phyloP scores from a whole-genome alignment of 2,797 vertebrate genomes.

The Xiphorhynchus erythropygius region DNA sequence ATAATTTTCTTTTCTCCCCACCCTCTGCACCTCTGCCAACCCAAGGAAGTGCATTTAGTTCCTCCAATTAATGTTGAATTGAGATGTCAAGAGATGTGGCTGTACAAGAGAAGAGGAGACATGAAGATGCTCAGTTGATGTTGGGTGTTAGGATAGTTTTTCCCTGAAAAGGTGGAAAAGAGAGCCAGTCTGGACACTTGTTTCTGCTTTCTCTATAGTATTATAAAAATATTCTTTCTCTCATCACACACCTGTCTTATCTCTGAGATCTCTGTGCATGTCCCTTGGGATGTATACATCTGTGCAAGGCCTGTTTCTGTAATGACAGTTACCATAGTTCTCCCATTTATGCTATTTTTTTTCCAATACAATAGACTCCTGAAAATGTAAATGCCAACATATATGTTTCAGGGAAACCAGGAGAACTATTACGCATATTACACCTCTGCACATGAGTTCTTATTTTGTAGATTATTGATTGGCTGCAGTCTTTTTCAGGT shows the following conservation, averaged over 20 bases:
- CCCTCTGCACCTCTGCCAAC: background rate
- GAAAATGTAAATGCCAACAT: background rate
- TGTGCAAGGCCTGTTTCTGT: background rate
- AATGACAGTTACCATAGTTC: background rate
- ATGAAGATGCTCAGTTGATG: background rate
- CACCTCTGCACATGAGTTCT: slow-evolving; percentile 53
- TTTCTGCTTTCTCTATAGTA: background rate
- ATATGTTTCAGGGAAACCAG: background rate
- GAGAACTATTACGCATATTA: background rate
- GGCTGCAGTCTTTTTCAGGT: slow-evolving; percentile 50
- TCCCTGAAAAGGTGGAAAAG: background rate
- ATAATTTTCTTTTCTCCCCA: background rate
- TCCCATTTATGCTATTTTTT: background rate
- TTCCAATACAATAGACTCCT: background rate
- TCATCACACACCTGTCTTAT: background rate
- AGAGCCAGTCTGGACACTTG: accelerated
- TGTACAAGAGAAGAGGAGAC: background rate
- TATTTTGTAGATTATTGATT: slow-evolving; percentile 33
- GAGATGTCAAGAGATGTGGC: background rate
- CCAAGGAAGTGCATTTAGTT: background rate
- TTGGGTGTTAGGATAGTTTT: background rate
- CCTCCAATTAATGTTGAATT: background rate
- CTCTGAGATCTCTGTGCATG: background rate
- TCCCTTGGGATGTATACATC: background rate
- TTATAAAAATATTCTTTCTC: background rate